Evolutionary conservation across 2,888 invertebrate species (phyloP).

Genomic region (Pristionchus fissidentatus): DNA sequence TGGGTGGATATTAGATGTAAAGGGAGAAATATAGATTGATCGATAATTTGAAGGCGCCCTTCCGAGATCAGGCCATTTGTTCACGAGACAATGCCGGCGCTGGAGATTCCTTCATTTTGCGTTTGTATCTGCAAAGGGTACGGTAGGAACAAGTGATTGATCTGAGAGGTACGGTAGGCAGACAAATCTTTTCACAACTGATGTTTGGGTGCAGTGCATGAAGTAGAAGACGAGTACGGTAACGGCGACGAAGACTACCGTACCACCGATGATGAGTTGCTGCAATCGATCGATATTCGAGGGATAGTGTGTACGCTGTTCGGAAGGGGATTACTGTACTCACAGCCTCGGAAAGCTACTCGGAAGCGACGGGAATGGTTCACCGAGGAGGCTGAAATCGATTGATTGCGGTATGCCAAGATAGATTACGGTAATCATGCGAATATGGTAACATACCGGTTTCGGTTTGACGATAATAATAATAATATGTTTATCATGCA

Average conservation of each 20-base stretch:
- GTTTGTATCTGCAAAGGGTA: constrained; percentile 14
- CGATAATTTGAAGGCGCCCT: too few species aligned
- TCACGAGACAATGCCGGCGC: neutral
- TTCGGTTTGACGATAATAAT: too few species aligned
- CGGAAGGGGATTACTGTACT: neutral
- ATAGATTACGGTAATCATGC: too few species aligned
- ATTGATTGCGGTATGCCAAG: neutral
- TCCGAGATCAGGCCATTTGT: constrained; percentile 34
- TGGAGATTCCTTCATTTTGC: constrained; percentile 28
- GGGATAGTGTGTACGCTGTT: too few species aligned
- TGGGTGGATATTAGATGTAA: too few species aligned
- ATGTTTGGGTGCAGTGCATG: constrained; percentile 30
- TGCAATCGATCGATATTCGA: constrained; percentile 22
- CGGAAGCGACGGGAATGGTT: neutral
- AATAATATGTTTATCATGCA: too few species aligned
- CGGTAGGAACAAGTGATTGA: neutral
- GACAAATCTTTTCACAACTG: neutral
- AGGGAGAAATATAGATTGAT: too few species aligned
- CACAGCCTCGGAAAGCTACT: constrained; percentile 32
- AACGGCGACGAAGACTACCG: constrained; percentile 4
- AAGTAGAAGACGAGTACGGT: constrained; percentile 39
- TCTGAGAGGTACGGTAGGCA: too few species aligned
- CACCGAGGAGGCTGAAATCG: neutral
- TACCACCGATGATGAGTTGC: constrained; percentile 38
- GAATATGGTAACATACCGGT: neutral